phyloP scores from a whole-genome alignment of 2,797 vertebrate species.

The Heteromormyrus szaboi region DNA sequence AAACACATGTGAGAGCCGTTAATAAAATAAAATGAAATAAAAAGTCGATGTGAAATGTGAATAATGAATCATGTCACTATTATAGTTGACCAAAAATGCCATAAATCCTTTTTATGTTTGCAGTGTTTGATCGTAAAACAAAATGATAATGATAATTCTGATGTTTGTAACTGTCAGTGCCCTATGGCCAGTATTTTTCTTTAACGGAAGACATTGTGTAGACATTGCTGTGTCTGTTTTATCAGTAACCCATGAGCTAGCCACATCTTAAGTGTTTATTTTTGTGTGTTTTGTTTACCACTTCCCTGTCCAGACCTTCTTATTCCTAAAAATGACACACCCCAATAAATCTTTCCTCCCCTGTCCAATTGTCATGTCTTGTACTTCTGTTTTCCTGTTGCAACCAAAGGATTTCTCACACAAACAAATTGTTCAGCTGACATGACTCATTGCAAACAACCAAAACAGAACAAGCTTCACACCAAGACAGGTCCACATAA shows the following conservation, averaged over 20 bases:
- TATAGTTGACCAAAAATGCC: conserved; percentile 41
- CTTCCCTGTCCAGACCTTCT: background rate
- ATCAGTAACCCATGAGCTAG: background rate
- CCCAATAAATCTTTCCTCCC: background rate
- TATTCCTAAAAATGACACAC: background rate
- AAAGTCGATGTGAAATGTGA: conserved; percentile 58
- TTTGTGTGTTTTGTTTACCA: background rate
- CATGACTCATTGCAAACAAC: background rate
- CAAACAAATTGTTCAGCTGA: background rate
- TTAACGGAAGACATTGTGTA: background rate
- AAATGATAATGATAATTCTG: background rate
- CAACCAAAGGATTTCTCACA: background rate
- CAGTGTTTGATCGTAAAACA: background rate
- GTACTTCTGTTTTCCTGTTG: background rate
- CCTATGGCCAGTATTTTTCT: background rate
- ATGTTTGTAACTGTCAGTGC: background rate
- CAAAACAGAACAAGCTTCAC: background rate
- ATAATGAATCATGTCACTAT: conserved; percentile 49
- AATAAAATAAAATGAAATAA: conserved; percentile 49
- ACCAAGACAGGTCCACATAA: background rate
- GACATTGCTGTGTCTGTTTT: background rate
- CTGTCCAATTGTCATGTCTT: background rate
- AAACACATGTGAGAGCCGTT: conserved; percentile 72
- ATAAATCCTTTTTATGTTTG: conserved; percentile 44
- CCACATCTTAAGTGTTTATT: background rate